Conservation (phyloP, 1,140 invertebrate genomes). For the Lepeophtheirus salmonis region DNA sequence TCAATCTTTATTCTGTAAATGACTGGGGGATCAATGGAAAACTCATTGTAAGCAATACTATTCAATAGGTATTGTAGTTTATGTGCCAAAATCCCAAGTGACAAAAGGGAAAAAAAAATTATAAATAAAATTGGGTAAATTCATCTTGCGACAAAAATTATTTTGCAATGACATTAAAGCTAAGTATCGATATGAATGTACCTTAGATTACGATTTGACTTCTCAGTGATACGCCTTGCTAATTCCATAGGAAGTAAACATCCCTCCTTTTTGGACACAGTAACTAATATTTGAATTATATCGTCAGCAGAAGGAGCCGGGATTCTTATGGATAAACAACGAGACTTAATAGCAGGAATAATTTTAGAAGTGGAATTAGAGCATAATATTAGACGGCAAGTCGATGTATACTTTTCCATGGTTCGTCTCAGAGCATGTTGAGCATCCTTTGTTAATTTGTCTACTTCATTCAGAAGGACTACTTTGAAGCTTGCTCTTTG, state of each 20-base stretch:
- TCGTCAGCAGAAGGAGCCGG: slow-evolving; percentile 61
- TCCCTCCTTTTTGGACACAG: slow-evolving; percentile 66
- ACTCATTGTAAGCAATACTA: no score
- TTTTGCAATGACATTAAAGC: no score
- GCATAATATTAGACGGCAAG: slow-evolving; percentile 83
- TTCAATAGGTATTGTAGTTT: no score
- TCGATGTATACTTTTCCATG: slow-evolving; percentile 96
- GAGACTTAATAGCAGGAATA: slow-evolving; percentile 79
- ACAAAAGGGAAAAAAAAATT: no score
- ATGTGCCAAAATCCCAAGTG: no score
- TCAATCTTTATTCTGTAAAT: no score
- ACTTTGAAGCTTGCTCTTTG: slow-evolving; percentile 87
- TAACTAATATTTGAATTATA: slow-evolving; percentile 45
- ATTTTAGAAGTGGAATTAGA: slow-evolving; percentile 85
- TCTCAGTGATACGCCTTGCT: slow-evolving; percentile 52
- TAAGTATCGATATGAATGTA: no score
- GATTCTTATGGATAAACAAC: slow-evolving; percentile 77
- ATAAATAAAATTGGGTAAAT: no score
- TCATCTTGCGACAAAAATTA: no score
- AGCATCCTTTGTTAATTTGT: slow-evolving; percentile 88
- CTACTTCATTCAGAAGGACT: slow-evolving; percentile 82
- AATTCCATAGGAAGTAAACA: slow-evolving; percentile 54
- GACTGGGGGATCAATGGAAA: no score
- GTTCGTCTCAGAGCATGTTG: slow-evolving; percentile 91
- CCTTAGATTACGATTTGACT: slow-evolving; percentile 77